These are phyloP conservation scores for Cerastis rubricosa DNA, from an alignment of 2,888 invertebrate genomes.

Conservation along the genomic window DNA sequence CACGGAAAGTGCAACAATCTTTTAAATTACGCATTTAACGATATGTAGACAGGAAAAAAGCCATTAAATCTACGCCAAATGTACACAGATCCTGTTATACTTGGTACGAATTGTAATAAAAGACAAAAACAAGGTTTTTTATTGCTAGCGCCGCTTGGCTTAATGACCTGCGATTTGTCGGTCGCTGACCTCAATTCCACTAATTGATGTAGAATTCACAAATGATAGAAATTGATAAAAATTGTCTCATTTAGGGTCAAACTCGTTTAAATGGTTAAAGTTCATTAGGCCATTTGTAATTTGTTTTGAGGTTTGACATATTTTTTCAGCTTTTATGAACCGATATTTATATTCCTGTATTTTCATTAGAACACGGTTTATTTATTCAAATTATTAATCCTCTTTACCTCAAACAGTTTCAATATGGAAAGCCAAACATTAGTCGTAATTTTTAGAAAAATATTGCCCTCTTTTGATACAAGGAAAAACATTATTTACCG, in stretches of 20 bases:
- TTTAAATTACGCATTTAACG: slow-evolving; percentile 33
- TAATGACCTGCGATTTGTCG: slow-evolving; percentile 50
- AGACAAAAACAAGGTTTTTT: slow-evolving; percentile 47
- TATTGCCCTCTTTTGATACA: not conserved
- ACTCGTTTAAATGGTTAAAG: slow-evolving; percentile 53
- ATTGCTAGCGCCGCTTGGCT: slow-evolving; percentile 51
- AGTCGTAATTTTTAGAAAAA: not conserved
- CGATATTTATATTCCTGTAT: not conserved
- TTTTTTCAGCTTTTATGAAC: slow-evolving; percentile 10
- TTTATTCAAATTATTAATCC: not conserved
- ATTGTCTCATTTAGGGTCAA: slow-evolving; percentile 60
- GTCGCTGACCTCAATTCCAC: slow-evolving; percentile 56
- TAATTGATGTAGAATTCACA: slow-evolving; percentile 63
- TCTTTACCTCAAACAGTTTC: not conserved
- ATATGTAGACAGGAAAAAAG: slow-evolving; percentile 34
- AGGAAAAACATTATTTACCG: slow-evolving; percentile 18
- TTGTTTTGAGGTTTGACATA: slow-evolving; percentile 19
- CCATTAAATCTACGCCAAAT: slow-evolving; percentile 39
- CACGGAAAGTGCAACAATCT: slow-evolving; percentile 37
- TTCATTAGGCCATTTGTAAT: slow-evolving; percentile 50
- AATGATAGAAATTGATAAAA: slow-evolving; percentile 61
- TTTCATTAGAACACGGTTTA: not conserved
- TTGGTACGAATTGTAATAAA: slow-evolving; percentile 46
- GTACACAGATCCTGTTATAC: slow-evolving; percentile 42
- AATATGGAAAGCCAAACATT: not conserved